Evolutionary conservation across 2,113 vertebrate genomes (phyloP), one percentile per base, ranked within the genome.

Genomic region (Scytalopus superciliaris): DNA sequence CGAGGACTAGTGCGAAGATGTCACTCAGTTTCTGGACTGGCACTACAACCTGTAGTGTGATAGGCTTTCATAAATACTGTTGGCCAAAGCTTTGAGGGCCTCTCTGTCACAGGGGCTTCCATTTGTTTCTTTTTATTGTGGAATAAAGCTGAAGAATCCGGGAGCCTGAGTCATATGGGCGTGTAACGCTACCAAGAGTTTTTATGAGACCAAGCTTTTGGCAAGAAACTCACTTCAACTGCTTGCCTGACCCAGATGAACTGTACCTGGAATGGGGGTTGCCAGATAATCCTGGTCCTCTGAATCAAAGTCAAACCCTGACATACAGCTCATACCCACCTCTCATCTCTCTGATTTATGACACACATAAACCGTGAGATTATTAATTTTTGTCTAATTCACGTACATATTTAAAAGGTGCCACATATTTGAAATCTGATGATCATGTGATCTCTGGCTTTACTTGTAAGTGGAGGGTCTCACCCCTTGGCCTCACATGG

Each of bases 81-180:
- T 67, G 79, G 35, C 19, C 22, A 35, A 3, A 7, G 59, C 52
- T 84, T 4, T 1, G 2, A 87, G 81, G 52, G 47, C 19, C 66
- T 67, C 33, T 85, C 53, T 87, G 73, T 42, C 39, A 19, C 17
- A 70, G 50, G 70, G 30, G 6, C 23, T 94, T 50, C 30, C 35
- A 45, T 78, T 44, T 83, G 59, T 27, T 77, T 57, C 28, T 50
- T 91, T 93, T 90, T 52, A 75, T 60, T 93, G 56, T 77, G 86
- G 86, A 88, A 92, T 67, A 94, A 94, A 91, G 64, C 16, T 67
- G 80, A 93, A 89, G 64, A 94, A 90, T 56, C 25, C 47, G 56
- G 64, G 8, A 93, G 23, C 50, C 80, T 96, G 91, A 96, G 80
- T 97, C 95, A 96, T 77, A 74, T 7, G 93, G 95, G 95, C 0